Evolutionary conservation across 2,888 invertebrate species (phyloP).

Genomic region (Yponomeuta evonymella): DNA sequence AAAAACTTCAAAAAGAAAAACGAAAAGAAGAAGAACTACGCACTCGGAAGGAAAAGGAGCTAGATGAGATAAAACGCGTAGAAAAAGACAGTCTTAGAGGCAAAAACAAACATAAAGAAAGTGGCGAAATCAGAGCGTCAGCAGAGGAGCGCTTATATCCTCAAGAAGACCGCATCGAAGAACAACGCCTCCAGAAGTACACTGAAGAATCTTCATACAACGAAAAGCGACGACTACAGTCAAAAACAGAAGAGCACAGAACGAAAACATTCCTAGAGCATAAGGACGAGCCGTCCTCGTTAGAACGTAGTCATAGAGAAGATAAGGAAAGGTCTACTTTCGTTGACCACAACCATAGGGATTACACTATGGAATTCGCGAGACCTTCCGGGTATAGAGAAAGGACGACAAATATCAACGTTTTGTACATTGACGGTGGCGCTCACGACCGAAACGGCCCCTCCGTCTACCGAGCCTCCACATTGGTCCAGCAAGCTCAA

Average conservation of each 20-base stretch:
- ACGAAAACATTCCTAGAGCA: constrained; percentile 21
- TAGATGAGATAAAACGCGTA: constrained; percentile 8
- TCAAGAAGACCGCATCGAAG: constrained; percentile 15
- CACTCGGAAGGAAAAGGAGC: constrained; percentile 24
- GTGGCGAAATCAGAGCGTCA: background rate
- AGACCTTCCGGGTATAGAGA: constrained; percentile 46
- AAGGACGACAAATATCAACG: constrained; percentile 34
- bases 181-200: constrained; percentile 6
- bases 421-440: constrained; percentile 24
- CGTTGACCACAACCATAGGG: constrained; percentile 42
- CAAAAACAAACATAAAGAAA: constrained; percentile 15
- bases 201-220: constrained; percentile 18
- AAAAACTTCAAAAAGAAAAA: constrained; percentile 19
- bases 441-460: constrained; percentile 30
- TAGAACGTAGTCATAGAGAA: constrained; percentile 17
- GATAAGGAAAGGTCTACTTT: constrained; percentile 36
- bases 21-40: constrained; percentile 18
- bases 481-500: constrained; percentile 42
- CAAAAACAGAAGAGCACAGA: background rate
- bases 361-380: constrained; percentile 49
- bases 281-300: background rate
- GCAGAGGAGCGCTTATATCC: background rate
- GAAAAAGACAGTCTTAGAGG: background rate
- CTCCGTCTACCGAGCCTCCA: constrained; percentile 45
- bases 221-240: background rate